Base-by-base conservation (phyloP, 2,888 invertebrate genomes). In the Willowsia nigromaculata region DNA sequence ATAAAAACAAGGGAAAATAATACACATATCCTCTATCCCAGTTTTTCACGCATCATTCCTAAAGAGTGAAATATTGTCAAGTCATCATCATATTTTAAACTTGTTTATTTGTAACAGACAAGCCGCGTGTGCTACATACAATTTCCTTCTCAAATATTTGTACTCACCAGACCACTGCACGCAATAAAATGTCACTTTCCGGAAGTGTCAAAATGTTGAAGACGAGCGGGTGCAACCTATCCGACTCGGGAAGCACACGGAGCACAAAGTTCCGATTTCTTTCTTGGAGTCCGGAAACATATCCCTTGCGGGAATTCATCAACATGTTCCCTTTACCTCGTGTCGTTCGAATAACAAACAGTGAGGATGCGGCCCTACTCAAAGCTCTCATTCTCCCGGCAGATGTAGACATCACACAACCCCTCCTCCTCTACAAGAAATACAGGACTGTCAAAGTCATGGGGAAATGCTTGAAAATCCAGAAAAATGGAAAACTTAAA, bases 361-460 rank as follows among this genome's bases (percentile, higher is more conserved):
- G 91, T 68, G 92, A 92, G 50, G 92, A 92, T 82, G 88, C 89
- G 78, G 90, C 86, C 25, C 88, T 92, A n/a, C 85, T 91, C 86
- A 90, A 89, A 85, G 81, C 91, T 11, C 90, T 92, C 47, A 84
- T 90, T 59, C 90, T 92, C 30, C 92, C 93, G n/a, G 93, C 94
- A 82, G 91, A 92, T 71, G 91, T 93, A 22, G 93, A 93, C 90
- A 93, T 94, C 71, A 94, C 94, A 50, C 95, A 95, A 93, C 95
- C 96, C 85, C 94, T 96, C 93, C 94, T 96, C 91, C 93, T 96
- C 93, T 96, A 95, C 93, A 94, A 95, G 92, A 95, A 95, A 92
- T 94, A 96, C 93, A 95, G 95, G 93, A 95, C 95, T 93, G 94
- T 95, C 93, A 94, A 96, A 92, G 95, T 96, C 91, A 95, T 96